Conservation (phyloP, 2,113 vertebrate species). For the Myrmecobius fasciatus region DNA sequence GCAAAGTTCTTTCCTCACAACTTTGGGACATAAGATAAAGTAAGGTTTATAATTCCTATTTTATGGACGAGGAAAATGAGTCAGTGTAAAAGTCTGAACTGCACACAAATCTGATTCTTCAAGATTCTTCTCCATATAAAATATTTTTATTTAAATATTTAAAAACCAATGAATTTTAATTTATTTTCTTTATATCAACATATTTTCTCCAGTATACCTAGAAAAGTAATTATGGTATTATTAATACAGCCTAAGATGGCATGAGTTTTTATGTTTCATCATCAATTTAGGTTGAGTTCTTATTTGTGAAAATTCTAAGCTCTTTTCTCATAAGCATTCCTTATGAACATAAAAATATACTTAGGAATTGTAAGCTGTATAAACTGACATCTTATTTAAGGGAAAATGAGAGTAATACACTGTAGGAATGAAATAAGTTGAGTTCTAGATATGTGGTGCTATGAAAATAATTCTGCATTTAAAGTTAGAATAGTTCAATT, state of each 20-base stretch:
- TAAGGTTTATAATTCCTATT: neutral
- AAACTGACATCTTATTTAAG: neutral
- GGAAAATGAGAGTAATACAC: neutral
- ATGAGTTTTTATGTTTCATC: neutral
- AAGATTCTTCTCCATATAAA: neutral
- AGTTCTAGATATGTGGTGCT: neutral
- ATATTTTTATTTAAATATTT: neutral
- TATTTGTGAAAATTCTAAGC: neutral
- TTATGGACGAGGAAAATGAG: neutral
- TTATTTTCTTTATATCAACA: no score
- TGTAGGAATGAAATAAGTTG: neutral
- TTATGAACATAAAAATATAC: neutral
- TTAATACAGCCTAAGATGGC: neutral
- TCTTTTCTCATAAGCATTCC: neutral
- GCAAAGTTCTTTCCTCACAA: neutral
- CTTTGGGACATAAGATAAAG: neutral
- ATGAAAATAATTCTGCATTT: neutral
- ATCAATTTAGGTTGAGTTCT: neutral
- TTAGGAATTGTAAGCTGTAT: neutral
- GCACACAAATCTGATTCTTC: neutral
- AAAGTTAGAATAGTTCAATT: neutral
- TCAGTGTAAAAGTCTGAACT: neutral
- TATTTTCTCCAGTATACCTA: conserved; percentile 48
- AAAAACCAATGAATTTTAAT: no score
- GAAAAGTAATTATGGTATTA: conserved; percentile 46